A percentile compares a stretch with the other conserved stretches of the same genome.
These are phyloP conservation scores for Aix galericulata DNA, from an alignment of 2,113 vertebrate genomes.

Conservation along the genomic window DNA sequence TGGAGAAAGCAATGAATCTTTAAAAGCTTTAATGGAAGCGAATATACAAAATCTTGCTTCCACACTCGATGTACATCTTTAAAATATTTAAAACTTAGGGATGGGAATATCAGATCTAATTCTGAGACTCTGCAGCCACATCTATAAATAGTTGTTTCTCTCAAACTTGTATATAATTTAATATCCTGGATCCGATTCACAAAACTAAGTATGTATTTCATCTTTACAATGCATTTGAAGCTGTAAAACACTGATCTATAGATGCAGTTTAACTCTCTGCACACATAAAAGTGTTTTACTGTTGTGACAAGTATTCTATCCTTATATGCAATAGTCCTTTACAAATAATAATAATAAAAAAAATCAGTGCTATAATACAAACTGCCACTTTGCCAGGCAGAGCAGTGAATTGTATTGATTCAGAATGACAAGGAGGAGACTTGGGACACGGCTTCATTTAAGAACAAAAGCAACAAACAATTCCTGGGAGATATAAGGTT, in stretches of 20 bases:
- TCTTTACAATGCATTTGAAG: neutral
- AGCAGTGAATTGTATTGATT: neutral
- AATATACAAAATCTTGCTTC: neutral
- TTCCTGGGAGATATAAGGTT: neutral
- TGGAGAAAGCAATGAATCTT: neutral
- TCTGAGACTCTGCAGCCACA: neutral
- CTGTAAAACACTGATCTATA: slow-evolving; percentile 4
- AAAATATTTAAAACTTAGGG: neutral
- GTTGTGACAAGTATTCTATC: neutral
- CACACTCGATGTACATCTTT: neutral
- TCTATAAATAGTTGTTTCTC: neutral
- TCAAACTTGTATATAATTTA: slow-evolving; percentile 13
- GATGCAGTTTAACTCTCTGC: neutral
- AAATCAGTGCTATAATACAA: neutral
- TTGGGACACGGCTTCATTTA: neutral
- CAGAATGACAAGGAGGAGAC: neutral
- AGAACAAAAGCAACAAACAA: neutral
- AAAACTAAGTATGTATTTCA: neutral
- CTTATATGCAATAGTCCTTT: neutral
- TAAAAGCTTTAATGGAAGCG: neutral
- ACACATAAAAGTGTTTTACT: slow-evolving; percentile 21
- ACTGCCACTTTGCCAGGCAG: neutral
- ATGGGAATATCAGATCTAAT: neutral
- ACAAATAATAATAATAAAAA: neutral
- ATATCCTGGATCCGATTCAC: neutral